phyloP scores from a whole-genome alignment of 2,113 vertebrate genomes.

The Tautogolabrus adspersus region DNA sequence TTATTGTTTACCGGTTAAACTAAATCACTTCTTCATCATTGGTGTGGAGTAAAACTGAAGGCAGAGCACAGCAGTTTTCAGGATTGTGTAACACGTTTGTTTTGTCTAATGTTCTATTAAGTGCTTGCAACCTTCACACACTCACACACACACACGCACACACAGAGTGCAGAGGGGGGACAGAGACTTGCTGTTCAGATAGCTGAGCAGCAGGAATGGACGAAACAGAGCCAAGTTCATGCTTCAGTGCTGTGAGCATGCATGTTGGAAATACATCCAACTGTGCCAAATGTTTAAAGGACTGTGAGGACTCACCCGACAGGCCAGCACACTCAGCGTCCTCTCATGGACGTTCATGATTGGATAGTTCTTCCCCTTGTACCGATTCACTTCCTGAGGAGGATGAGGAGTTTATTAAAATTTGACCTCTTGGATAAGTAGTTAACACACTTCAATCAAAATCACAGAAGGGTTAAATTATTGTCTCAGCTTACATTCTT shows the following conservation, averaged over 20 bases:
- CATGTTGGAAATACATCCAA: neutral
- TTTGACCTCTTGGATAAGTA: neutral
- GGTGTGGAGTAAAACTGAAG: neutral
- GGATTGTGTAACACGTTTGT: constrained; percentile 20
- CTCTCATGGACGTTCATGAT: constrained; percentile 99
- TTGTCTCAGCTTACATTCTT: too few species aligned
- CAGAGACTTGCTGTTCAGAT: constrained; percentile 51
- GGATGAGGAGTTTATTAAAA: neutral
- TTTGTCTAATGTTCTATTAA: constrained; percentile 16
- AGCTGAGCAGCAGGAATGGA: constrained; percentile 47
- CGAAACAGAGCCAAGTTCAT: constrained; percentile 40
- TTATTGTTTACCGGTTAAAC: neutral
- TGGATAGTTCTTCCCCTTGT: constrained; percentile 99
- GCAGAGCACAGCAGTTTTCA: neutral
- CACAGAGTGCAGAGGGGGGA: constrained; percentile 24
- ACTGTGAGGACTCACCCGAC: constrained; percentile 86
- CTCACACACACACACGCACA: constrained; percentile 16
- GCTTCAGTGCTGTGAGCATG: neutral
- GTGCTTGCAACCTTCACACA: constrained; percentile 18
- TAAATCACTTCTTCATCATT: too few species aligned
- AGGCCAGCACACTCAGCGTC: constrained; percentile 96
- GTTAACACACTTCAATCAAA: neutral
- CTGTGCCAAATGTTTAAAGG: constrained; percentile 19
- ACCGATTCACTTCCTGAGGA: constrained; percentile 94
- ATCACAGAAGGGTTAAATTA: neutral